Evolutionary conservation across 1,140 invertebrate genomes (phyloP), one percentile per base, ranked within the genome.

Genomic region (Aphelenchoides avenae): DNA sequence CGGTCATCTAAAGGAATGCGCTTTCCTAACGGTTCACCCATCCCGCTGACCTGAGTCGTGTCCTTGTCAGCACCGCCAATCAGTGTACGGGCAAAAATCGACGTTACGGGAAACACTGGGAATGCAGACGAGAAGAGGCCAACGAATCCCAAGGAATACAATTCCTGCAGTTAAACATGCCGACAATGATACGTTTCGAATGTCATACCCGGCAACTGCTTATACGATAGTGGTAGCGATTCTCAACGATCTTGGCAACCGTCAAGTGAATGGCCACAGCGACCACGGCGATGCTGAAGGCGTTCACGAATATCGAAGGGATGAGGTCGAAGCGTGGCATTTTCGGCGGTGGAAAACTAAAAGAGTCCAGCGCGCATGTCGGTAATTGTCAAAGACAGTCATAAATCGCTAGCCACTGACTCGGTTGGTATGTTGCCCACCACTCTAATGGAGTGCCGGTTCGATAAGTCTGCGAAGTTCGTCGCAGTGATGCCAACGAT

Each of bases 101-200:
- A 74, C 5, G 71, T 74, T 7, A 74, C 68, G n/a, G 71, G 73
- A 52, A 74, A 74, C 20, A 77, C 73, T n/a, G 71, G 71, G 41
- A 74, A 74, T 9, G 67, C 51, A 1, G 71, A 76, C 6, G 71
- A 77, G 15, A 60, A 52, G 13, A 76, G 52, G 43, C 70, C 68
- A 18, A 74, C 72, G 43, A 76, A 61, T 9, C 71, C 71, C 13
- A 74, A 42, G 0, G 71, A 70, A 30, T 77, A 76, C 1, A 74
- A 46, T 56, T 74, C 71, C 52, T 76, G 4, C 15, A 13, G 9
- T 27, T 20, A 66, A 18, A 13, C 22, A 54, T 2, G 4, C 15
- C 9, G 29, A 24, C 11, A 7, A 24, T 41, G 1, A 41, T 24
- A 24, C 7, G 5, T 41, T 41, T 39, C 2, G n/a, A 15, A 24